Percentiles rank a stretch among this genome's conserved stretches.
phyloP scores from a whole-genome alignment of 2,888 invertebrate species.

The Ormia ochracea region DNA sequence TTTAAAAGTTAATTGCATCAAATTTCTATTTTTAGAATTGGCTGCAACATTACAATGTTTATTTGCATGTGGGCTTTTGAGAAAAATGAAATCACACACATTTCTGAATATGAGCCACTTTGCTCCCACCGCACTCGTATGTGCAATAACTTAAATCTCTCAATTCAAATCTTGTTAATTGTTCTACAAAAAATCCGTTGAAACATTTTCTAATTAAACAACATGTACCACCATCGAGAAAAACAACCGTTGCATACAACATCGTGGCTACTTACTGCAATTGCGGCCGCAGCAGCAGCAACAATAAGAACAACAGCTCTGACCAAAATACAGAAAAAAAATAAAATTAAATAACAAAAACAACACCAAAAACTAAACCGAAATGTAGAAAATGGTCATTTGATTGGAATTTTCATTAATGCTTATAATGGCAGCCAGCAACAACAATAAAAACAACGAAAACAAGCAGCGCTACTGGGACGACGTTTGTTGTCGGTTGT shows the following conservation, averaged over 20 bases:
- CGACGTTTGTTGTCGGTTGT: slow-evolving; percentile 14
- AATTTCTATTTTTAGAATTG: slow-evolving; percentile 10
- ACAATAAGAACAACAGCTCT: slow-evolving; percentile 10
- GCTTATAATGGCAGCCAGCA: slow-evolving; percentile 51
- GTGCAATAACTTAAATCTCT: slow-evolving; percentile 60
- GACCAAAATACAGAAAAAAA: slow-evolving; percentile 23
- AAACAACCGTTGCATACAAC: slow-evolving; percentile 48
- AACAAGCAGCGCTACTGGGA: not conserved
- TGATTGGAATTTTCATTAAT: slow-evolving; percentile 63
- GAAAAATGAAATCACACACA: slow-evolving; percentile 12
- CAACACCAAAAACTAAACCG: too few relatives aligned
- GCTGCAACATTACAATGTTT: not conserved
- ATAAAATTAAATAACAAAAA: too few relatives aligned
- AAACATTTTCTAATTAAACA: slow-evolving; percentile 63
- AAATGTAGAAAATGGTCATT: slow-evolving; percentile 55
- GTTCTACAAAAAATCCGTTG: slow-evolving; percentile 61
- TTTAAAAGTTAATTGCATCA: slow-evolving; percentile 25
- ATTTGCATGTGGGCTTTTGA: slow-evolving; percentile 30
- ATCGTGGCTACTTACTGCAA: slow-evolving; percentile 32
- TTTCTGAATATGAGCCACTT: not conserved
- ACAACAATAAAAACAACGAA: not conserved
- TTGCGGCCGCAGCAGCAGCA: slow-evolving; percentile 15
- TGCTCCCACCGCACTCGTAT: not conserved
- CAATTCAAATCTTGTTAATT: slow-evolving; percentile 63
- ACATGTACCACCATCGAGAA: slow-evolving; percentile 44